A percentile compares a stretch with the other conserved stretches of the same genome.
These are phyloP conservation scores for Arvicanthis niloticus DNA, from an alignment of 2,113 vertebrate genomes.

Conservation along the genomic window DNA sequence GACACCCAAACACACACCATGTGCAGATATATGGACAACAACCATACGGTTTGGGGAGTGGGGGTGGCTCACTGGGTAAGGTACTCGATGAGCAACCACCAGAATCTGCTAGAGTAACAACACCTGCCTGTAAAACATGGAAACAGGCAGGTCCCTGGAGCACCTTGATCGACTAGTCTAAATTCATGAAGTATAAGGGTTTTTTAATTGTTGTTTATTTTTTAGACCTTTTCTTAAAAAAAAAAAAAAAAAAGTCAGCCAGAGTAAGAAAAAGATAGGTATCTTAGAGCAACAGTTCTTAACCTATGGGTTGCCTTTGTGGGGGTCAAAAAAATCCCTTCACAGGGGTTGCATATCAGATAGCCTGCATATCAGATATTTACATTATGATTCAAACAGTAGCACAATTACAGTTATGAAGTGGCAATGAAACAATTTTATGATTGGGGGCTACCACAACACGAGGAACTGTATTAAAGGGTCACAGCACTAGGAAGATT, in stretches of 20 bases:
- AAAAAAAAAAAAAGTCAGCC: background rate
- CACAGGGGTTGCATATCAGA: background rate
- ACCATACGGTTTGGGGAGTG: background rate
- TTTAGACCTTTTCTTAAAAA: background rate
- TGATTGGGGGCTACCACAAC: background rate
- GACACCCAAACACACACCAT: background rate
- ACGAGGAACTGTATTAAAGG: background rate
- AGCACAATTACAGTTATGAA: background rate
- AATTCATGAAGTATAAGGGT: background rate
- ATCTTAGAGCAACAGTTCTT: background rate
- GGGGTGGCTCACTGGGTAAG: background rate
- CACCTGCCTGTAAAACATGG: background rate
- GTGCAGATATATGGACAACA: background rate
- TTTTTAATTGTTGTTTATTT: background rate
- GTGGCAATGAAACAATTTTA: background rate
- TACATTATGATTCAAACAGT: background rate
- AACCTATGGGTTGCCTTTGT: background rate
- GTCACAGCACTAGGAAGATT: background rate
- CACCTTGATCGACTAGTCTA: background rate
- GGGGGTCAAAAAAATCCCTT: background rate
- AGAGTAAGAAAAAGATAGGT: background rate
- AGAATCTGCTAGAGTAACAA: background rate
- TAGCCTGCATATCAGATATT: background rate
- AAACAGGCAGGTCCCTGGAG: background rate
- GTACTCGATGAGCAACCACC: background rate